A percentile compares a stretch with the other conserved stretches of the same genome.
Evolutionary conservation across 2,113 vertebrate genomes (phyloP).

Genomic region (Scomber scombrus): DNA sequence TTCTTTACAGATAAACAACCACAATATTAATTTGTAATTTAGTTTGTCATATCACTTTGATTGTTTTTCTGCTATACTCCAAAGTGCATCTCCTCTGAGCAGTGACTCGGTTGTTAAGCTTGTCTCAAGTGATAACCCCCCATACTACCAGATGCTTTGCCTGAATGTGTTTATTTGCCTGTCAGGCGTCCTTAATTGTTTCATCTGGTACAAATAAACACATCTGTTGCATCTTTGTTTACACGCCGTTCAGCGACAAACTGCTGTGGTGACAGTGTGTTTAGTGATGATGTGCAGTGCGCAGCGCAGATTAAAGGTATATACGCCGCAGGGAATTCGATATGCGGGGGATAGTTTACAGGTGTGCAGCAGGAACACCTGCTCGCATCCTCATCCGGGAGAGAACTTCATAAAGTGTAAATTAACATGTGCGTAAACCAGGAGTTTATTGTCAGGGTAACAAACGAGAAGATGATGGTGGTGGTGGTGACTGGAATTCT

Average conservation of each 20-base stretch:
- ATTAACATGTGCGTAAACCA: slow-evolving; percentile 39
- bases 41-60: slow-evolving; percentile 52
- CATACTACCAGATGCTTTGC: slow-evolving; percentile 56
- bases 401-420: slow-evolving; percentile 53
- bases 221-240: slow-evolving; percentile 80
- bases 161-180: slow-evolving; percentile 72
- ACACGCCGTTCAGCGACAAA: slow-evolving; percentile 58
- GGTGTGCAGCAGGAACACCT: slow-evolving; percentile 75
- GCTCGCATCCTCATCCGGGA: slow-evolving; percentile 43
- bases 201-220: slow-evolving; percentile 74
- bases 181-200: slow-evolving; percentile 76
- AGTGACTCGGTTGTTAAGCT: slow-evolving; percentile 1
- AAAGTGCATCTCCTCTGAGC: not conserved
- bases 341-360: slow-evolving; percentile 71
- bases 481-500: not conserved
- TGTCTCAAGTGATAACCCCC: slow-evolving; percentile 18
- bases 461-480: not conserved
- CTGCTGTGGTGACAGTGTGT: slow-evolving; percentile 53
- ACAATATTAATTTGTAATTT: slow-evolving; percentile 6
- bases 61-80: not conserved
- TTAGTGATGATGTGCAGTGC: slow-evolving; percentile 48
- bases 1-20: slow-evolving; percentile 39
- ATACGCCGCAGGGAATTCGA: slow-evolving; percentile 53
- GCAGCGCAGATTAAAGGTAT: slow-evolving; percentile 40
- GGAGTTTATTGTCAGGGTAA: slow-evolving; percentile 21